Percentiles rank a stretch among this genome's conserved stretches.
phyloP scores from a whole-genome alignment of 2,113 vertebrate species.

The Thomomys bottae region DNA sequence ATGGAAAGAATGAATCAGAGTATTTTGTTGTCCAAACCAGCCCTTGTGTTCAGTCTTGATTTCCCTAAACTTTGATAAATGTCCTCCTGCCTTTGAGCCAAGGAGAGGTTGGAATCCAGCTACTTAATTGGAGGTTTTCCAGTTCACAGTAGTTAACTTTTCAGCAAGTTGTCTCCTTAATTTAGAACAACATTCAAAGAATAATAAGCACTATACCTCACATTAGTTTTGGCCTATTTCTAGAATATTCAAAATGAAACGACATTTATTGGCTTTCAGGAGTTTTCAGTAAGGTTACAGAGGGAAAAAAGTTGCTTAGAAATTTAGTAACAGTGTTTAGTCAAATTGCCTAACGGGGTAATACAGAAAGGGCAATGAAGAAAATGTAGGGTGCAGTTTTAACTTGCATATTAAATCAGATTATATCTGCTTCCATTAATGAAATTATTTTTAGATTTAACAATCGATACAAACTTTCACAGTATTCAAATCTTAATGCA shows the following conservation, averaged over 20 bases:
- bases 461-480: conserved; percentile 33
- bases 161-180: conserved; percentile 67
- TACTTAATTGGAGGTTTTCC: conserved; percentile 77
- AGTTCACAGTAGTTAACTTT: conserved; percentile 72
- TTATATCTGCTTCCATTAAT: conserved; percentile 63
- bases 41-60: conserved; percentile 43
- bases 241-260: conserved; percentile 53
- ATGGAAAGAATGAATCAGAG: conserved; percentile 58
- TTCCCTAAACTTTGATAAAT: conserved; percentile 38
- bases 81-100: conserved; percentile 51
- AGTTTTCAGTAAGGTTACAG: conserved; percentile 52
- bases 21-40: conserved; percentile 55
- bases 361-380: not conserved
- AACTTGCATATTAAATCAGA: conserved; percentile 61
- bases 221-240: conserved; percentile 60
- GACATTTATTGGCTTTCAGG: conserved; percentile 56
- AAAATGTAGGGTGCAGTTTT: conserved; percentile 44
- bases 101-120: conserved; percentile 64
- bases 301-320: conserved; percentile 38
- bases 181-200: conserved; percentile 73
- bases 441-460: conserved; percentile 71
- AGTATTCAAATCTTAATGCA: conserved; percentile 47
- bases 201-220: conserved; percentile 68
- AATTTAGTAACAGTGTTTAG: conserved; percentile 58
- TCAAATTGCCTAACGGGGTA: conserved; percentile 31